phyloP scores from a whole-genome alignment of 2,797 vertebrate species.

The Enteromius afrohamiltoni region DNA sequence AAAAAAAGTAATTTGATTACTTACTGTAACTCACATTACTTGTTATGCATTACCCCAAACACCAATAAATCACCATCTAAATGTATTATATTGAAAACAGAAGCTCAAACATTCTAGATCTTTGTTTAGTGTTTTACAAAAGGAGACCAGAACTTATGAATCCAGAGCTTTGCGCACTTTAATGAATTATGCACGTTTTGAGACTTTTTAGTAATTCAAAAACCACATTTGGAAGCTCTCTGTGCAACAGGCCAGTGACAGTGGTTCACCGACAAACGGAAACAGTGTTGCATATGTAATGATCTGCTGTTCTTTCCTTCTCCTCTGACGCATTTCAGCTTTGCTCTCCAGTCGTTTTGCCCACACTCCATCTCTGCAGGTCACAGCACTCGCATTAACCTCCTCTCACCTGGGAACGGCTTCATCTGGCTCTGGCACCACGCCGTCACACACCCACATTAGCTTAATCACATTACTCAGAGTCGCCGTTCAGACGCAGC shows the following conservation, averaged over 20 bases:
- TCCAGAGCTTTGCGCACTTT: background rate
- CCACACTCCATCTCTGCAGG: slow-evolving; percentile 18
- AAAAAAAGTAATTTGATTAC: background rate
- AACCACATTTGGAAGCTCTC: background rate
- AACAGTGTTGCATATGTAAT: too few species aligned
- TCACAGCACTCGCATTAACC: slow-evolving; percentile 6
- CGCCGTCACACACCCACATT: slow-evolving; percentile 43
- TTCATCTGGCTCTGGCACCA: background rate
- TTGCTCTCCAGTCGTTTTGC: background rate
- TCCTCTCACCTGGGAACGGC: slow-evolving; percentile 40
- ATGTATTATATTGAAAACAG: background rate
- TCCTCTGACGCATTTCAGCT: background rate
- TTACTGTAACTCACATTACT: background rate
- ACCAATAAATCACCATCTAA: background rate
- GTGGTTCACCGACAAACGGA: background rate
- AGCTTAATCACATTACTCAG: slow-evolving; percentile 52
- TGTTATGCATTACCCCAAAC: background rate
- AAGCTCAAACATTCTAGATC: background rate
- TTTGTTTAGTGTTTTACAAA: background rate
- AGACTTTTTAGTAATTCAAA: background rate
- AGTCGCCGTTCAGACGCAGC: background rate
- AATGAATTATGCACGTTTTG: slow-evolving; percentile 10
- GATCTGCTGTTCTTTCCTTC: background rate
- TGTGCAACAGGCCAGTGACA: background rate
- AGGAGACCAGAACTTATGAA: background rate